Evolutionary conservation across 2,113 vertebrate genomes (phyloP), one percentile per base, ranked within the genome.

Genomic region (Prolemur simus): DNA sequence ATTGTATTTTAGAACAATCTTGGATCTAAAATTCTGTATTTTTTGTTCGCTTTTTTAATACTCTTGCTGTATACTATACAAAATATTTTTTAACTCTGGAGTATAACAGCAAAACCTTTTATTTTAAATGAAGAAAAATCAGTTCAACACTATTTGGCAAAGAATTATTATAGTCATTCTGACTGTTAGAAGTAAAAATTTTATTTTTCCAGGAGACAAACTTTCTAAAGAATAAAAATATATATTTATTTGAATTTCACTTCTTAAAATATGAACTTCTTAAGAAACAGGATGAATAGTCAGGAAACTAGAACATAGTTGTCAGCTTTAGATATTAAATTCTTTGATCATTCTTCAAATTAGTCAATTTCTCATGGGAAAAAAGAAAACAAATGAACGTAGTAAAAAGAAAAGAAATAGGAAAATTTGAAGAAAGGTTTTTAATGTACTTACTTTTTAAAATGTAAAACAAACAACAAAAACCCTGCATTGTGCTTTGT

Each of bases 191-290:
- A 63, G 17, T 37, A 54, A 4, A 47, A 68, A 39, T 13, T n/a
- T 54, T 81, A n/a, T 71, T 90, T 96, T 94, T 47, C 52, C 45
- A 66, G 80, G 21, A 84, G 49, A n/a, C 21, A 39, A 39, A 60
- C 4, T 77, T 66, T 21, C 25, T 69, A 23, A 77, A 69, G 25
- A 52, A 60, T 32, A 54, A 91, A 73, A 78, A 69, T 14, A 49
- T 18, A 64, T 11, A 32, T 74, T 88, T 97, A 60, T 92, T 92
- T 69, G 34, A 66, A 91, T 73, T 93, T 94, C 10, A 54, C 7
- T 74, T 81, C 74, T 90, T 91, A 60, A 85, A 89, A 97, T 29
- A 87, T 58, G 42, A 84, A 89, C 34, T 89, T 95, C n/a, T 81
- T 88, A 91, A 76, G 60, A 84, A 92, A 87, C 25, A 73, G 49